Conservation (phyloP, 2,888 invertebrate genomes). For the Nemotelus nigrinus region DNA sequence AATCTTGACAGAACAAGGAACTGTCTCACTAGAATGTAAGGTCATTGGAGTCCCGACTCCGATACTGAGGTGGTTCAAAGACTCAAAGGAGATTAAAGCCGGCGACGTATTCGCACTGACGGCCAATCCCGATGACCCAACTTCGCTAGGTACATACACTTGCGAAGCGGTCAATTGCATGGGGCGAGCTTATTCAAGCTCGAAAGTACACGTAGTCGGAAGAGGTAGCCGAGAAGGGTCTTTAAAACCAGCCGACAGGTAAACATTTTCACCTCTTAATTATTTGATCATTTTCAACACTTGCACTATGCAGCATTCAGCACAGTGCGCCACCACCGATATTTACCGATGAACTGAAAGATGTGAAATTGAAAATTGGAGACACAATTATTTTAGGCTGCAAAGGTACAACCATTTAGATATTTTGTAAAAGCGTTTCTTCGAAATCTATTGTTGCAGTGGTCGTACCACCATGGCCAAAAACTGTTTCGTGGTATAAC, state of each 20-base stretch:
- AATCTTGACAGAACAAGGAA: conserved; percentile 85
- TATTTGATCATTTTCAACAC: not conserved
- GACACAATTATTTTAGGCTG: conserved; percentile 79
- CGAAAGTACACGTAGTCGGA: conserved; percentile 83
- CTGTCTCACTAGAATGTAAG: conserved; percentile 90
- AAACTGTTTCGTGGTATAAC: conserved; percentile 85
- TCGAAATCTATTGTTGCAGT: conserved; percentile 64
- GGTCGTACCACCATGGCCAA: conserved; percentile 87
- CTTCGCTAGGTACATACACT: conserved; percentile 86
- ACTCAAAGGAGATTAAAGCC: conserved; percentile 86
- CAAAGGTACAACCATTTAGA: conserved; percentile 68
- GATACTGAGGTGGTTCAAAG: conserved; percentile 80
- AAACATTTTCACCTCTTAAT: conserved; percentile 43
- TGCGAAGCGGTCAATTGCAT: conserved; percentile 91
- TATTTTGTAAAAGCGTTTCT: not conserved
- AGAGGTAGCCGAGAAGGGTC: conserved; percentile 77
- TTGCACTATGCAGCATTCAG: conserved; percentile 54
- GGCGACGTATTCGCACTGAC: conserved; percentile 90
- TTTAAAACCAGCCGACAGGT: conserved; percentile 75
- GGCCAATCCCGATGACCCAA: conserved; percentile 84
- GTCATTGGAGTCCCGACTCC: conserved; percentile 91
- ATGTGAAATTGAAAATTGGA: conserved; percentile 80
- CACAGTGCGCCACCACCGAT: conserved; percentile 74
- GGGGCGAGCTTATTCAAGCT: conserved; percentile 84
- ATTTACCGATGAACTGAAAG: conserved; percentile 78